Conservation (phyloP, 2,797 vertebrate species). For the Mormyrus hasselquistii region DNA sequence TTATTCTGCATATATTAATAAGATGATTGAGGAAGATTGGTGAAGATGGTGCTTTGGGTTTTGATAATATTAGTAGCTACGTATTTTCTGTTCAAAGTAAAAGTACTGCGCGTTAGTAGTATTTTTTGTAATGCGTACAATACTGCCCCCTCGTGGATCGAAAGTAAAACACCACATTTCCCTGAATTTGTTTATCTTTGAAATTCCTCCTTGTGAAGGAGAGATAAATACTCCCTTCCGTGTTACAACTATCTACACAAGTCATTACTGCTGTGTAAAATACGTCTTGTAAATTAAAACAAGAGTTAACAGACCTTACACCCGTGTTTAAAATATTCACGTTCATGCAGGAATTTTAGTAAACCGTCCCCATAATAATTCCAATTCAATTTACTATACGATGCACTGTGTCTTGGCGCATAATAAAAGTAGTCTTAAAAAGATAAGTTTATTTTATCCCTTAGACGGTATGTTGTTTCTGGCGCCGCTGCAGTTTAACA, state of each 20-base stretch:
- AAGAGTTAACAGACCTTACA: not conserved
- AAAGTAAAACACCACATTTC: not conserved
- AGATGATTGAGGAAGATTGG: not conserved
- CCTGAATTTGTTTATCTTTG: not conserved
- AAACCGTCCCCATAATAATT: not conserved
- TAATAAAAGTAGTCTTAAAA: not conserved
- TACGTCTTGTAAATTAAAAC: not conserved
- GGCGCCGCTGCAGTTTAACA: not conserved
- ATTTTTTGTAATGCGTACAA: not conserved
- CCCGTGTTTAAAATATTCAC: not conserved
- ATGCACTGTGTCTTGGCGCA: not conserved
- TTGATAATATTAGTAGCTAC: not conserved
- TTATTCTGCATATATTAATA: not conserved
- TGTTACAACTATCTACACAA: not conserved
- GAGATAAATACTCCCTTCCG: not conserved
- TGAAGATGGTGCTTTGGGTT: not conserved
- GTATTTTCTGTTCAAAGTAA: not conserved
- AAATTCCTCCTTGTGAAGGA: not conserved
- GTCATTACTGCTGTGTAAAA: not conserved
- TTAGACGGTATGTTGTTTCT: not conserved
- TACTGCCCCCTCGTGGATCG: not conserved
- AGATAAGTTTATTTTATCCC: slow-evolving; percentile 1
- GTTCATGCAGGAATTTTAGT: not conserved
- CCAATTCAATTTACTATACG: not conserved
- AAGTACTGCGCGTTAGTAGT: too few species aligned